A percentile compares a stretch with the other conserved stretches of the same genome.
phyloP scores from a whole-genome alignment of 2,797 vertebrate genomes.

The Sebastes matsubarae region DNA sequence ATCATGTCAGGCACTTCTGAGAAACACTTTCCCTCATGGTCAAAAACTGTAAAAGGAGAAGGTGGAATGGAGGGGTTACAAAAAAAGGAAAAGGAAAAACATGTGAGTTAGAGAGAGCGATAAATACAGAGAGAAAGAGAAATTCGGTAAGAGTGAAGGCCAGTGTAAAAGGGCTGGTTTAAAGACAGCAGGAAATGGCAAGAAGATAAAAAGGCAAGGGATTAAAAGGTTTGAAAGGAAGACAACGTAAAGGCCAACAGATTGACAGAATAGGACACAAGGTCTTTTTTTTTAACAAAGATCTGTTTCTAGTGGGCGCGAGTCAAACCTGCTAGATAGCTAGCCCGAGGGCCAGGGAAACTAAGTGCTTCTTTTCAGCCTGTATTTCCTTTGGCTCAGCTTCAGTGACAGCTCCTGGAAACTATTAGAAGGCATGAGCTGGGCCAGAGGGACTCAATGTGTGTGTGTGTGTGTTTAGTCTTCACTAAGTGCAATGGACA shows the following conservation, averaged over 20 bases:
- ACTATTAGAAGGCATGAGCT: constrained; percentile 60
- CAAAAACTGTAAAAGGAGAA: constrained; percentile 14
- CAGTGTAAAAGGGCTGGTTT: constrained; percentile 5
- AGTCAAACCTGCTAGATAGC: constrained; percentile 48
- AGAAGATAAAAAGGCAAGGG: constrained; percentile 12
- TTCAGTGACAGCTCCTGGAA: constrained; percentile 67
- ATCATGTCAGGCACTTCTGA: constrained; percentile 15
- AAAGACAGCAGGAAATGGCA: constrained; percentile 10
- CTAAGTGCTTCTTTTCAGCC: constrained; percentile 50
- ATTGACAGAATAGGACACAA: constrained; percentile 23
- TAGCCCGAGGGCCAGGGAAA: constrained; percentile 44
- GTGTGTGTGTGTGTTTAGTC: constrained; percentile 30
- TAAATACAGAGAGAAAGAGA: not conserved
- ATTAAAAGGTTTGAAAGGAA: constrained; percentile 31
- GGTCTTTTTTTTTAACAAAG: constrained; percentile 24
- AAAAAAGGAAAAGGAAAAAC: not conserved
- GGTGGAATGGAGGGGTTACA: not conserved
- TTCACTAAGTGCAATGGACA: constrained; percentile 35
- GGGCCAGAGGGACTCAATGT: constrained; percentile 15
- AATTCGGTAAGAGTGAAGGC: not conserved
- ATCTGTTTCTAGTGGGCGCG: constrained; percentile 29
- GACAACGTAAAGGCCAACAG: constrained; percentile 16
- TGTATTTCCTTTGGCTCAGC: constrained; percentile 68
- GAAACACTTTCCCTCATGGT: constrained; percentile 24
- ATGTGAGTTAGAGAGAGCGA: not conserved